Percentiles rank a stretch among this genome's conserved stretches.
These are phyloP conservation scores for Drosophila sp. DNA, from an alignment of 1,140 invertebrate species.

Conservation along the genomic window DNA sequence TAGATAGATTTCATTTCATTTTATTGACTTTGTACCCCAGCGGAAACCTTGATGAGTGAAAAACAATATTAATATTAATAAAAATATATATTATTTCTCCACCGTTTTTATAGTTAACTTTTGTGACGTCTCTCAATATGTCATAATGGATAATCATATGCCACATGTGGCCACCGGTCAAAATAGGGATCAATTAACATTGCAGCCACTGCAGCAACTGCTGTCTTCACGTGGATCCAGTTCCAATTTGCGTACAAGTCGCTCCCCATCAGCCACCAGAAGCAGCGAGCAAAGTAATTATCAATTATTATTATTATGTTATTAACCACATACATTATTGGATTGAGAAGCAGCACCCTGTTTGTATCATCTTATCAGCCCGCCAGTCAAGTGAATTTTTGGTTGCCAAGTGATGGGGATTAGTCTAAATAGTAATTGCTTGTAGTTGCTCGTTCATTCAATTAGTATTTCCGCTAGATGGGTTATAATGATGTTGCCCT, in stretches of 20 bases:
- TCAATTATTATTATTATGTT: slow-evolving; percentile 16
- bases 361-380: slow-evolving; percentile 3
- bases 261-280: slow-evolving; percentile 74
- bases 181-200: slow-evolving; percentile 58
- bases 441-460: slow-evolving; percentile 1
- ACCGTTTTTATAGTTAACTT: slow-evolving; percentile 51
- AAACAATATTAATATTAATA: background rate
- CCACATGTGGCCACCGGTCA: slow-evolving; percentile 45
- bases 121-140: slow-evolving; percentile 34
- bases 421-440: background rate
- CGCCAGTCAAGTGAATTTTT: slow-evolving; percentile 9
- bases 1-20: background rate
- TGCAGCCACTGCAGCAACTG: slow-evolving; percentile 51
- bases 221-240: slow-evolving; percentile 63
- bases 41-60: background rate
- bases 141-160: slow-evolving; percentile 71
- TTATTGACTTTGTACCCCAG: slow-evolving; percentile 2
- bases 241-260: slow-evolving; percentile 69
- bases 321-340: slow-evolving; percentile 1
- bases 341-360: background rate
- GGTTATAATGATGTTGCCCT: background rate
- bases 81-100: slow-evolving; percentile 7
- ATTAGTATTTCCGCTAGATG: slow-evolving; percentile 14
- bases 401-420: background rate
- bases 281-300: slow-evolving; percentile 80